phyloP scores from a whole-genome alignment of 2,113 vertebrate genomes.

The Rhizomys pruinosus region DNA sequence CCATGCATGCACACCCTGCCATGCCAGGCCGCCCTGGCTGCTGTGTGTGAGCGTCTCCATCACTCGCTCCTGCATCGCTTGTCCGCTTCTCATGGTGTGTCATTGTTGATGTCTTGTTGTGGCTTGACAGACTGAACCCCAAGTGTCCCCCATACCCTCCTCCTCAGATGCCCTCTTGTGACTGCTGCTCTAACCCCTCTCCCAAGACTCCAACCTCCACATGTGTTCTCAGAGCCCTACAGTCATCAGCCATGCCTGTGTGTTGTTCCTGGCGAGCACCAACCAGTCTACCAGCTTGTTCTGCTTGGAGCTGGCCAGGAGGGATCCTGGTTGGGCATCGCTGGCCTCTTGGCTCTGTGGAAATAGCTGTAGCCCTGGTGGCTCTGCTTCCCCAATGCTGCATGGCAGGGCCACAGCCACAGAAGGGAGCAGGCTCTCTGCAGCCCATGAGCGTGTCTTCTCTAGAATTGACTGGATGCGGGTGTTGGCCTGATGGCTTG shows the following conservation, averaged over 20 bases:
- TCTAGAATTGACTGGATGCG: not conserved
- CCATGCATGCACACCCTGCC: conserved; percentile 53
- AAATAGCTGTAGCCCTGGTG: not conserved
- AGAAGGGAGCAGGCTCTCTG: not conserved
- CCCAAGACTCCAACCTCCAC: not conserved
- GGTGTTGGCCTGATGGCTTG: not conserved
- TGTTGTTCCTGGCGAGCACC: not conserved
- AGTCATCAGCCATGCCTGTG: not conserved
- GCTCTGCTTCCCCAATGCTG: not conserved
- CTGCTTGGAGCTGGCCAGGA: not conserved
- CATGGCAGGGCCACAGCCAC: not conserved
- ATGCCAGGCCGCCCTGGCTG: not conserved
- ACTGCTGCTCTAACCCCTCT: not conserved
- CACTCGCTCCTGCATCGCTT: not conserved
- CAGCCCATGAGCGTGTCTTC: not conserved
- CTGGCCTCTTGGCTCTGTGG: not conserved
- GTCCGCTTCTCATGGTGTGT: conserved; percentile 22
- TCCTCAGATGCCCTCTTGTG: not conserved
- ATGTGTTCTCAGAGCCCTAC: not conserved
- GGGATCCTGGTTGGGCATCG: rapidly evolving
- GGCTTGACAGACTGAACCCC: not conserved
- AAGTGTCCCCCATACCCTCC: not conserved
- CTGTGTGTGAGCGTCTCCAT: not conserved
- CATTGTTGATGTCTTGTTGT: not conserved
- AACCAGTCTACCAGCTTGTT: not conserved